Percentiles rank a stretch among this genome's conserved stretches.
Evolutionary conservation across 2,888 invertebrate species (phyloP).

Genomic region (Sinodicranocentrus sp.): DNA sequence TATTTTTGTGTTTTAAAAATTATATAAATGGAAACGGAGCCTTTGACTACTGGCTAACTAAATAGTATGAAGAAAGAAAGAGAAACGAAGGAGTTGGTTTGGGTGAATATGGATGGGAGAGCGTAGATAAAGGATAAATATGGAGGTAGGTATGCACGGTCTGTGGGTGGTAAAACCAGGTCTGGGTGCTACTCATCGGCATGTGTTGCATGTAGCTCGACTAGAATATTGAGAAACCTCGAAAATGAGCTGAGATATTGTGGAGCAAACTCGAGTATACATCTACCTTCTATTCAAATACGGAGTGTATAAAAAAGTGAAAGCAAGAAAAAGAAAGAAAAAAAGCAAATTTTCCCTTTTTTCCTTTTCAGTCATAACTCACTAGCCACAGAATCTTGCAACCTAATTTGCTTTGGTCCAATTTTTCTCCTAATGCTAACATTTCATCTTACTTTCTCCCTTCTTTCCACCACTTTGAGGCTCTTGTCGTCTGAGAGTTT

Average conservation of each 20-base stretch:
- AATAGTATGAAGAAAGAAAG: background rate
- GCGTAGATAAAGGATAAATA: background rate
- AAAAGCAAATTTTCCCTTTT: background rate
- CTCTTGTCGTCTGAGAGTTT: background rate
- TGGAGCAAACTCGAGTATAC: background rate
- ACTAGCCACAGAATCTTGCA: slow-evolving; percentile 14
- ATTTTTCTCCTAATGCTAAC: background rate
- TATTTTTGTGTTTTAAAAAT: slow-evolving; percentile 14
- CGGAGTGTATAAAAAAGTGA: background rate
- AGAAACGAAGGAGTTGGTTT: background rate
- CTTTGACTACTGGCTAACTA: slow-evolving; percentile 9
- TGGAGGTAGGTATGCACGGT: slow-evolving; percentile 20
- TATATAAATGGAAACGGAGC: slow-evolving; percentile 22
- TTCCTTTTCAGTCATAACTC: no score
- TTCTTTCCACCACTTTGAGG: no score
- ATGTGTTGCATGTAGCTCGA: no score
- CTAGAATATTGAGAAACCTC: background rate
- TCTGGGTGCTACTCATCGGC: background rate
- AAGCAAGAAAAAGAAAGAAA: background rate
- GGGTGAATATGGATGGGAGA: background rate
- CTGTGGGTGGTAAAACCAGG: slow-evolving; percentile 1
- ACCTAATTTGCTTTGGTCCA: slow-evolving; percentile 53
- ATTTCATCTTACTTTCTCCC: slow-evolving; percentile 13
- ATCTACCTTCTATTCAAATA: background rate
- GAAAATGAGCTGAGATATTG: no score